These are phyloP conservation scores for Keiferia lycopersicella DNA, from an alignment of 2,888 invertebrate species.

Conservation along the genomic window DNA sequence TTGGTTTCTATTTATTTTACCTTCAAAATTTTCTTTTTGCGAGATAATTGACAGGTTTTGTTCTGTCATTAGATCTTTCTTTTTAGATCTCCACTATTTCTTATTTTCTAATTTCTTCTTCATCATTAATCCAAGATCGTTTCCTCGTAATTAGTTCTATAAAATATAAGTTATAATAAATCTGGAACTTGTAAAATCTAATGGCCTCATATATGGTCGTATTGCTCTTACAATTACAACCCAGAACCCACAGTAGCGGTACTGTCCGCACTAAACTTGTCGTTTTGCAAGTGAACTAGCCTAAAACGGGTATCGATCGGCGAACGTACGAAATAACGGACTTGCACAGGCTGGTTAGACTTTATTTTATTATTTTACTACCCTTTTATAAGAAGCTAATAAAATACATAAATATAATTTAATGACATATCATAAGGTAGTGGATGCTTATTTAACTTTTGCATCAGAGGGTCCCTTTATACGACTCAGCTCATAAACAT, in stretches of 20 bases:
- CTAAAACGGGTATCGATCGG: constrained; percentile 48
- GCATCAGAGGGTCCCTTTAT: background rate
- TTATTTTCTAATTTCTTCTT: too few relatives aligned
- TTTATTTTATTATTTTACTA: background rate
- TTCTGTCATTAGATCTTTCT: too few relatives aligned
- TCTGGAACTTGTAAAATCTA: background rate
- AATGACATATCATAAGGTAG: too few relatives aligned
- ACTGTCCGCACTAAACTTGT: constrained; percentile 52
- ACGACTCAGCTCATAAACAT: background rate
- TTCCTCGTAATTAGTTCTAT: background rate
- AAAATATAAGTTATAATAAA: background rate
- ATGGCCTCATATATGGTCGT: background rate
- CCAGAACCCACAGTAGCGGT: constrained; percentile 36
- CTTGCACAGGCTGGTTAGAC: background rate
- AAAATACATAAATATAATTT: too few relatives aligned
- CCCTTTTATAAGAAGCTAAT: background rate
- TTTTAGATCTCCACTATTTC: too few relatives aligned
- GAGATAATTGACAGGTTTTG: too few relatives aligned
- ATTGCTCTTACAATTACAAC: background rate
- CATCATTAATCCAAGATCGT: background rate
- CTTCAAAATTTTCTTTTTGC: too few relatives aligned
- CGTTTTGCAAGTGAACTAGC: constrained; percentile 58
- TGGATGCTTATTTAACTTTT: too few relatives aligned
- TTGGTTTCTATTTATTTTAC: background rate
- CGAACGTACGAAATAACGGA: constrained; percentile 27